Conservation (phyloP, 23 tunicate genomes). For the Trididemnum miniatum region DNA sequence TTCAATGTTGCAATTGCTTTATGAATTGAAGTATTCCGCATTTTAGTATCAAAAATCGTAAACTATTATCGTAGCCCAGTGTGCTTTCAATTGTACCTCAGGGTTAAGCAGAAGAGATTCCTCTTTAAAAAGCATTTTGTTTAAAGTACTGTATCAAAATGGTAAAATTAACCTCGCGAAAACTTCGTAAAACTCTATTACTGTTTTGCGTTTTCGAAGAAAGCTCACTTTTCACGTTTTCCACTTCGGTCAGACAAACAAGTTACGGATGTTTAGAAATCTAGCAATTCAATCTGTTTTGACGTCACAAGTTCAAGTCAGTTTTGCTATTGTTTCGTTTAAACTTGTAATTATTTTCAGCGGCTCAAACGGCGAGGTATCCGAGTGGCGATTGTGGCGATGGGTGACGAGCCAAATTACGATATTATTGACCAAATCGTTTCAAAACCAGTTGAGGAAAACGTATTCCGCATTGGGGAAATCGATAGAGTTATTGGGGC, state of each 20-base stretch:
- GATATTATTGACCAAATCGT: background rate
- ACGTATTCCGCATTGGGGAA: background rate
- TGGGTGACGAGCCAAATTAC: background rate
- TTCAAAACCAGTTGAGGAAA: background rate
- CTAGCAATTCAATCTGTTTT: background rate
- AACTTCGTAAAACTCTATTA: too few species aligned
- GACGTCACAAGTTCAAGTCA: background rate
- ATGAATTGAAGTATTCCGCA: too few species aligned
- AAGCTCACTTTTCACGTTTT: too few species aligned
- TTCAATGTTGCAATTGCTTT: too few species aligned
- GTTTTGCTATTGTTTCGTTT: background rate
- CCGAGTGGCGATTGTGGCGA: conserved; percentile 8
- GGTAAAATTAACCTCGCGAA: too few species aligned
- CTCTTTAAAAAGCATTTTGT: too few species aligned
- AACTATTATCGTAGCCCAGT: too few species aligned
- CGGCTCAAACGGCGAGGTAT: conserved; percentile 2
- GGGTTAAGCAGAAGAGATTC: too few species aligned
- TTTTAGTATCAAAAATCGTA: too few species aligned
- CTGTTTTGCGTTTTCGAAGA: too few species aligned
- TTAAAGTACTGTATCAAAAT: too few species aligned
- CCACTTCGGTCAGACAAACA: background rate
- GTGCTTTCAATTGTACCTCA: too few species aligned
- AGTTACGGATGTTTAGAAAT: background rate
- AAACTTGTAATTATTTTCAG: conserved; percentile 7
- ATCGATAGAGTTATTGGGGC: background rate